A percentile compares a stretch with the other conserved stretches of the same genome.
These are phyloP conservation scores for Antrozous pallidus DNA, from an alignment of 2,797 vertebrate genomes.

Conservation along the genomic window DNA sequence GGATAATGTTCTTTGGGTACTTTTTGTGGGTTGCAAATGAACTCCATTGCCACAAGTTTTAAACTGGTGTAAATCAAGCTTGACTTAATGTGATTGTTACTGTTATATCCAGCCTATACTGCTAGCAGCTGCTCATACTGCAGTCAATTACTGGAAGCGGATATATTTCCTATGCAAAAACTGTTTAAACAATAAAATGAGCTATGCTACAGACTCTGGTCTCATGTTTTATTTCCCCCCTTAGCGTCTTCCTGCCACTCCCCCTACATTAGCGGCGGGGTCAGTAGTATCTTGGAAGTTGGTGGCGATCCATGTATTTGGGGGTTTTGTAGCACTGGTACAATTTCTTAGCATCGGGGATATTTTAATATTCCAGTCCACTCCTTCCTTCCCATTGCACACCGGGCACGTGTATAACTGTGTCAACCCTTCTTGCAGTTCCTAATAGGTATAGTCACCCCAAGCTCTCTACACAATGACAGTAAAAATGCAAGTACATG, in stretches of 20 bases:
- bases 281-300: conserved; percentile 59
- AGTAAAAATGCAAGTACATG: not conserved
- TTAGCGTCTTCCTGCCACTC: not conserved
- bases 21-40: conserved; percentile 94
- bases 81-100: conserved; percentile 99
- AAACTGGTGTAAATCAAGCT: conserved; percentile 99
- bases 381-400: not conserved
- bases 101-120: conserved; percentile 99
- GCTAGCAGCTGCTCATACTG: conserved; percentile 99
- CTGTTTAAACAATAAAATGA: conserved; percentile 99
- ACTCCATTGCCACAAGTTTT: conserved; percentile 99
- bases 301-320: conserved; percentile 14
- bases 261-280: not conserved
- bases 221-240: conserved; percentile 79
- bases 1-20: conserved; percentile 88
- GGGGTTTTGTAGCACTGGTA: not conserved
- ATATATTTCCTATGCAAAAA: conserved; percentile 99
- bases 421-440: not conserved
- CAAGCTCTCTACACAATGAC: not conserved
- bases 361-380: not conserved
- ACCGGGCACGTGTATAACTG: not conserved
- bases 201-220: conserved; percentile 96
- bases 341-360: not conserved
- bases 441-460: not conserved
- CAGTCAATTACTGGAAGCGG: conserved; percentile 99